Base-by-base conservation (phyloP, 2,113 vertebrate species). In the Cygnus atratus region DNA sequence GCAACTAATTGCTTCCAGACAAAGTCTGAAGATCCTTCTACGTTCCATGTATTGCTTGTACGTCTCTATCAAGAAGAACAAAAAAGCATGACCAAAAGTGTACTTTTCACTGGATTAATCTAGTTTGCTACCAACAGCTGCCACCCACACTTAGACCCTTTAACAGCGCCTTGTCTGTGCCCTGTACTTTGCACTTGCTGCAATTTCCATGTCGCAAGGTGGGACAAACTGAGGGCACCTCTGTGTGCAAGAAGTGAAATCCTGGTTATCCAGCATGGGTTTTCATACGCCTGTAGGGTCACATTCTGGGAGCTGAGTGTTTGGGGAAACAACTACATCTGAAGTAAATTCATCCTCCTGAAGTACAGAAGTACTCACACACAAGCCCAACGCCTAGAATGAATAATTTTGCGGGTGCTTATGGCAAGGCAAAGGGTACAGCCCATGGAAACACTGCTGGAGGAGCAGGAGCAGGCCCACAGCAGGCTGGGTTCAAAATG, bases 181-280 rank as follows among this genome's bases (percentile, higher is more conserved):
- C 62, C 55, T 1, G 6, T 5, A 62, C 44, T 78, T 66, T 8
- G n/a, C 3, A 41, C 21, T 9, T 41, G 29, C 26, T 19, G 4
- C 54, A 84, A 84, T 66, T 26, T 58, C 70, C 13, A 41, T 72
- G 62, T 54, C 3, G 4, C 43, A 44, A 31, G 18, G 37, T 37
- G n/a, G 13, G 29, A 19, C 81, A 87, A 89, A 66, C 13, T 18
- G 20, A 62, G 24, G 50, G 43, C 7, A 43, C 39, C 16, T 61
- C 26, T 28, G 0, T 0, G 0, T 8, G 31, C 39, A n/a, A 8
- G 18, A 66, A 58, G 12, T 74, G 26, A 84, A 58, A 33, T 31
- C 67, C 39, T 33, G 35, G 29, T 90, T 57, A 48, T 0, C 1
- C 28, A 76, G 37, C 46, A 31, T 8, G 21, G 21, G 31, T 15